These are phyloP conservation scores for Nomia melanderi DNA, from an alignment of 1,140 invertebrate genomes.

Conservation along the genomic window DNA sequence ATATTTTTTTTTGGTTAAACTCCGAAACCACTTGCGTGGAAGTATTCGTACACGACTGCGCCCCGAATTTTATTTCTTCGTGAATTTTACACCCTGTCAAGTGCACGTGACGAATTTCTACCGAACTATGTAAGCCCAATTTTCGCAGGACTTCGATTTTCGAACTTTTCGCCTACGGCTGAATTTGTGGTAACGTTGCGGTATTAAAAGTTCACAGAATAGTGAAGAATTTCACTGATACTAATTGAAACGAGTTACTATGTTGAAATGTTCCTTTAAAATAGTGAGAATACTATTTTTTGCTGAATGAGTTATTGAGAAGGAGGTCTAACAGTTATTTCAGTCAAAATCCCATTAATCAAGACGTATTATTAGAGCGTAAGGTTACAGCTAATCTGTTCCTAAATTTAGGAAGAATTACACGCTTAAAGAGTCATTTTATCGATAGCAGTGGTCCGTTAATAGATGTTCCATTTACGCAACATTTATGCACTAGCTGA, in stretches of 20 bases:
- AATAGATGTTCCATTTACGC: constrained; percentile 34
- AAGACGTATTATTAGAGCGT: background rate
- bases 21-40: background rate
- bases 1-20: background rate
- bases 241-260: too few species aligned
- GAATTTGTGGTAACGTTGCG: too few species aligned
- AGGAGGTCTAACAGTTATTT: too few species aligned
- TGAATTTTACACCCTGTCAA: background rate
- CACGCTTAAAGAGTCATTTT: constrained; percentile 22
- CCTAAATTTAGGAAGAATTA: constrained; percentile 33
- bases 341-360: background rate
- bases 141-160: too few species aligned
- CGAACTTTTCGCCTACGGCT: too few species aligned
- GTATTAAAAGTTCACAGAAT: too few species aligned
- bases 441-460: constrained; percentile 25
- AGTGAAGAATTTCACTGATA: too few species aligned
- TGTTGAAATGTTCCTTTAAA: too few species aligned
- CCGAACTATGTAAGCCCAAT: background rate
- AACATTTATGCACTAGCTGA: constrained; percentile 37
- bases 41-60: background rate
- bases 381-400: constrained; percentile 5
- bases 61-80: background rate
- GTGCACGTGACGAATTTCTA: background rate
- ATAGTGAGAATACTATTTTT: too few species aligned
- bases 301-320: too few species aligned